Evolutionary conservation across 2,797 vertebrate genomes (phyloP).

Genomic region (Uromys caudimaculatus): DNA sequence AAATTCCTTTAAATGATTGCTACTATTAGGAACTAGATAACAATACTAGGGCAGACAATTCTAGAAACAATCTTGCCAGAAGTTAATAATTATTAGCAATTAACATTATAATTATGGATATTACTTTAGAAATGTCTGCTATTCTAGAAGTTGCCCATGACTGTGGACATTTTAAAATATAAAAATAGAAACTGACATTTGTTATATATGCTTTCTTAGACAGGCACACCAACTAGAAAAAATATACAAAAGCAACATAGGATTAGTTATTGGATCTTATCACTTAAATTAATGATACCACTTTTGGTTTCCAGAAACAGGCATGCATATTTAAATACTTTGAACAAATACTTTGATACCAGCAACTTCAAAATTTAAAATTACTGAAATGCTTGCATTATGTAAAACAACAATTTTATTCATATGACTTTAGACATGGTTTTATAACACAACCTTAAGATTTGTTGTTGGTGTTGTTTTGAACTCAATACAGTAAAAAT

Average conservation of each 20-base stretch:
- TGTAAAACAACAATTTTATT: constrained; percentile 57
- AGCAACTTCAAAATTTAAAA: constrained; percentile 55
- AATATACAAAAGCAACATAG: constrained; percentile 53
- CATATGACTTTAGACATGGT: neutral
- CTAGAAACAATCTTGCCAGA: constrained; percentile 18
- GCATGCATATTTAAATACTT: constrained; percentile 58
- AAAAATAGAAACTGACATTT: constrained; percentile 83
- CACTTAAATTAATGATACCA: constrained; percentile 48
- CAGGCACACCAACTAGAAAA: constrained; percentile 69
- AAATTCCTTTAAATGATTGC: constrained; percentile 65
- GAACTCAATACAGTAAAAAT: constrained; percentile 54
- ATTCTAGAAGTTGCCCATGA: constrained; percentile 56
- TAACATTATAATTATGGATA: neutral
- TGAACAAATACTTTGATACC: constrained; percentile 65
- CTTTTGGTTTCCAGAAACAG: constrained; percentile 51
- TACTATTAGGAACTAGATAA: constrained; percentile 48
- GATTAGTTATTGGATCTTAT: constrained; percentile 47
- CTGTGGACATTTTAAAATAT: constrained; percentile 64
- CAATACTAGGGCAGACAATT: constrained; percentile 36
- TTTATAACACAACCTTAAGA: constrained; percentile 48
- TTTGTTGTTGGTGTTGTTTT: constrained; percentile 13
- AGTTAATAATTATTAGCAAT: constrained; percentile 46
- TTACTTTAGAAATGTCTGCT: constrained; percentile 55
- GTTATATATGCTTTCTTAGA: constrained; percentile 59
- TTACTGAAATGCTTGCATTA: constrained; percentile 58